A percentile compares a stretch with the other conserved stretches of the same genome.
Evolutionary conservation across 2,113 vertebrate species (phyloP).

Genomic region (Athene cunicularia): DNA sequence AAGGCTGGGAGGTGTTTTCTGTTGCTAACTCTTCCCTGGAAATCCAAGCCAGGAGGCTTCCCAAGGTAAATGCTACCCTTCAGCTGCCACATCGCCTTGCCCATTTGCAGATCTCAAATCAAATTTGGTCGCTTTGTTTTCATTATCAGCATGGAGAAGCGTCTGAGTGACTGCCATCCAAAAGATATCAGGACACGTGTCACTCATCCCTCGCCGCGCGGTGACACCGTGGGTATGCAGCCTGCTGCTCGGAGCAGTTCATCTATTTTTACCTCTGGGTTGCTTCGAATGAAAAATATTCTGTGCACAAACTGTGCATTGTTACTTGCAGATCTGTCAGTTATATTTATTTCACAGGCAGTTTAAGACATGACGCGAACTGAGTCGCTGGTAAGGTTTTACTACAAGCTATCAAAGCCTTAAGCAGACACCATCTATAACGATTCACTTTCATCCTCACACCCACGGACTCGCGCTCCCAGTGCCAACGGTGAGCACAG

Average conservation of each 20-base stretch:
- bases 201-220: neutral
- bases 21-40: neutral
- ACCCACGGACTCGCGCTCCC: neutral
- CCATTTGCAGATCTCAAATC: neutral
- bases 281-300: neutral
- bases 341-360: constrained; percentile 19
- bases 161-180: neutral
- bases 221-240: neutral
- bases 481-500: neutral
- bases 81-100: neutral
- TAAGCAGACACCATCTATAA: neutral
- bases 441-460: neutral
- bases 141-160: neutral
- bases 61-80: neutral
- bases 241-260: neutral
- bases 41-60: neutral
- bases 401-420: neutral
- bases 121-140: neutral
- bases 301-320: neutral
- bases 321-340: neutral
- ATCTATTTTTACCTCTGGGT: neutral
- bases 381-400: neutral
- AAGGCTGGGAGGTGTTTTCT: neutral
- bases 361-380: neutral
- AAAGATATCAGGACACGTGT: neutral